These are phyloP conservation scores for Cyrtonyx montezumae DNA, from an alignment of 2,113 vertebrate species.

Conservation along the genomic window DNA sequence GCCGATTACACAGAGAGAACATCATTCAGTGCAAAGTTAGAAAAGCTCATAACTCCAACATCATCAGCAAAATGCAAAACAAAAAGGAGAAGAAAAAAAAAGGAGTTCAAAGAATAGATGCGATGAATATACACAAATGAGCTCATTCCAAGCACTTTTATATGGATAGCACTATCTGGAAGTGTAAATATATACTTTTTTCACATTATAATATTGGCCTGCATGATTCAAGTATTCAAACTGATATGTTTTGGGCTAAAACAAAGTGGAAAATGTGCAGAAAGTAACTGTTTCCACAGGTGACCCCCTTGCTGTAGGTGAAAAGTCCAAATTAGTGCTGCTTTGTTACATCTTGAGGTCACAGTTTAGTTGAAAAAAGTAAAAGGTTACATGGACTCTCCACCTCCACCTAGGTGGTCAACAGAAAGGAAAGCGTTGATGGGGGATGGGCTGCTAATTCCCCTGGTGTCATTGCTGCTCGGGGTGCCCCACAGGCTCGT, in stretches of 20 bases:
- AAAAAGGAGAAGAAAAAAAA: conserved; percentile 82
- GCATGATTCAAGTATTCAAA: conserved; percentile 99
- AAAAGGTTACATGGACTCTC: conserved; percentile 92
- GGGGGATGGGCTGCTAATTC: conserved; percentile 94
- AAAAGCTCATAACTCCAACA: conserved; percentile 95
- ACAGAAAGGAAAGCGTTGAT: conserved; percentile 97
- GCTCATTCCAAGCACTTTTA: conserved; percentile 89
- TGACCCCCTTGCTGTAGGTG: conserved; percentile 89
- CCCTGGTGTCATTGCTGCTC: conserved; percentile 86
- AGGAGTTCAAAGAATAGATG: conserved; percentile 89
- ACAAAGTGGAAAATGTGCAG: conserved; percentile 99
- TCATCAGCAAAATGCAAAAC: conserved; percentile 87
- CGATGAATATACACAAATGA: conserved; percentile 89
- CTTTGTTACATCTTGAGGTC: conserved; percentile 87
- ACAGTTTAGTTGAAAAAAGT: conserved; percentile 84
- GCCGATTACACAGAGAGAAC: conserved; percentile 89
- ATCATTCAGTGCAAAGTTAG: conserved; percentile 97
- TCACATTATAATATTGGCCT: conserved; percentile 99
- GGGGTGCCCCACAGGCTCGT: conserved; percentile 96
- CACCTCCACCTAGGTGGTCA: conserved; percentile 94
- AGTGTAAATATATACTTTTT: conserved; percentile 96
- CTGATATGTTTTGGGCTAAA: conserved; percentile 99
- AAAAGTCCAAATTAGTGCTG: conserved; percentile 92
- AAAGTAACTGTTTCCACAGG: conserved; percentile 97
- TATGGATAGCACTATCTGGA: conserved; percentile 96